Evolutionary conservation across 92 coral and sea anemone species (phyloP).

Genomic region (Porites lobata): DNA sequence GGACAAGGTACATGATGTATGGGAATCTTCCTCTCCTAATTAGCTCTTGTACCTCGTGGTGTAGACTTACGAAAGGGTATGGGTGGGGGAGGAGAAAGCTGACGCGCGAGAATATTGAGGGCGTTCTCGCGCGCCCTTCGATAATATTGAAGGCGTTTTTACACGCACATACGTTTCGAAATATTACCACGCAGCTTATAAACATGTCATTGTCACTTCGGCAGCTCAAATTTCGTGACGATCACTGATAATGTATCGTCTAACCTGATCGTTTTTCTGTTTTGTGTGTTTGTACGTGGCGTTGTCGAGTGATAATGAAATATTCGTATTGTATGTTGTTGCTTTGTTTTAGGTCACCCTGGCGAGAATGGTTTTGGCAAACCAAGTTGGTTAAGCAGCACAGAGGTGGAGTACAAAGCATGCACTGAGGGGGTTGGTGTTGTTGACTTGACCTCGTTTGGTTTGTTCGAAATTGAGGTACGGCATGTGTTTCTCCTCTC

Average conservation of each 20-base stretch:
- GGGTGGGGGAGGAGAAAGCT: too few species aligned
- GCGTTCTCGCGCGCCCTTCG: too few species aligned
- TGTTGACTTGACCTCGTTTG: slow-evolving; percentile 90
- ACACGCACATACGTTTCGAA: too few species aligned
- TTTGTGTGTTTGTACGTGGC: background rate
- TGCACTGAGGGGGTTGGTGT: slow-evolving; percentile 85
- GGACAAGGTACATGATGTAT: slow-evolving; percentile 56
- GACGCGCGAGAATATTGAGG: too few species aligned
- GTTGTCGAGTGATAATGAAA: background rate
- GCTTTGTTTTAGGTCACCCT: slow-evolving; percentile 6
- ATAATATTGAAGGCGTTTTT: too few species aligned
- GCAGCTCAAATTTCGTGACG: too few species aligned
- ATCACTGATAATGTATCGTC: too few species aligned
- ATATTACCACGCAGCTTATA: too few species aligned
- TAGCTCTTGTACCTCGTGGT: too few species aligned
- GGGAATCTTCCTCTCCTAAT: background rate
- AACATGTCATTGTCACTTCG: too few species aligned
- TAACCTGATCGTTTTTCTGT: background rate
- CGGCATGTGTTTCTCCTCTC: background rate
- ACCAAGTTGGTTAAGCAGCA: slow-evolving; percentile 80
- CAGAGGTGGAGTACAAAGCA: slow-evolving; percentile 83
- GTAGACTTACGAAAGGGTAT: too few species aligned
- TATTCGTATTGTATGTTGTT: background rate
- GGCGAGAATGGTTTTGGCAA: slow-evolving; percentile 80
- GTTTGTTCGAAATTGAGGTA: slow-evolving; percentile 88